A percentile compares a stretch with the other conserved stretches of the same genome.
phyloP scores from a whole-genome alignment of 2,888 invertebrate species.

The Gastracanthus pulcherrimus region DNA sequence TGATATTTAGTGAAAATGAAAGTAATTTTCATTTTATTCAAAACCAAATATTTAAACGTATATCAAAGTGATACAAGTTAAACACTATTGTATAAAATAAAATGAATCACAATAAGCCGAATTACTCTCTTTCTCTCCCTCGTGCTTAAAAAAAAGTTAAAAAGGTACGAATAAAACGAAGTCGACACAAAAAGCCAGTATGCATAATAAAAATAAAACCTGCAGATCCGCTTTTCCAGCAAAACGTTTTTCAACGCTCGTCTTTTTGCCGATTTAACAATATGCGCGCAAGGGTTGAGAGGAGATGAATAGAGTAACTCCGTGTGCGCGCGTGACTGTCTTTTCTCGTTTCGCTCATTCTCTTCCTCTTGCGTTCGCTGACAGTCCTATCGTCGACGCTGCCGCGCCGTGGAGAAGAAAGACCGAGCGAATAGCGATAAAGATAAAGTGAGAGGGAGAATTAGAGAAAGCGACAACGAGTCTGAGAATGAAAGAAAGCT shows the following conservation, averaged over 20 bases:
- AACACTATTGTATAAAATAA: no score
- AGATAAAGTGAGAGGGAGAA: not conserved
- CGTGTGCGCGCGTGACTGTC: no score
- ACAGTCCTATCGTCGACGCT: not conserved
- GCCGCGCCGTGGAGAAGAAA: not conserved
- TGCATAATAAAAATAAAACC: constrained; percentile 13
- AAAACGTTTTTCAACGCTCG: constrained; percentile 18
- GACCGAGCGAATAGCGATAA: constrained; percentile 1
- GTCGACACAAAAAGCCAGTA: no score
- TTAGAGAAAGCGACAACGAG: not conserved
- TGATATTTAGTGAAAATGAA: no score
- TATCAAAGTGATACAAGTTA: no score
- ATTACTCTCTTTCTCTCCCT: no score
- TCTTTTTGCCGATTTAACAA: constrained; percentile 20
- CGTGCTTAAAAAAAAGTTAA: no score
- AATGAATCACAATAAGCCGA: no score
- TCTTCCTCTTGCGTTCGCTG: not conserved
- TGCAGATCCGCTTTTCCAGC: not conserved
- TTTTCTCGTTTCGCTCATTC: constrained; percentile 7
- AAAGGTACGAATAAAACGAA: no score
- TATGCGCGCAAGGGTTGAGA: not conserved
- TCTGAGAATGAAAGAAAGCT: constrained; percentile 1
- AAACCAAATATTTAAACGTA: no score
- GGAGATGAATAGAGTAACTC: constrained; percentile 19
- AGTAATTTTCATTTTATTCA: no score